Evolutionary conservation across 2,113 vertebrate genomes (phyloP), one percentile per base, ranked within the genome.

Genomic region (Dicaeum eximium): DNA sequence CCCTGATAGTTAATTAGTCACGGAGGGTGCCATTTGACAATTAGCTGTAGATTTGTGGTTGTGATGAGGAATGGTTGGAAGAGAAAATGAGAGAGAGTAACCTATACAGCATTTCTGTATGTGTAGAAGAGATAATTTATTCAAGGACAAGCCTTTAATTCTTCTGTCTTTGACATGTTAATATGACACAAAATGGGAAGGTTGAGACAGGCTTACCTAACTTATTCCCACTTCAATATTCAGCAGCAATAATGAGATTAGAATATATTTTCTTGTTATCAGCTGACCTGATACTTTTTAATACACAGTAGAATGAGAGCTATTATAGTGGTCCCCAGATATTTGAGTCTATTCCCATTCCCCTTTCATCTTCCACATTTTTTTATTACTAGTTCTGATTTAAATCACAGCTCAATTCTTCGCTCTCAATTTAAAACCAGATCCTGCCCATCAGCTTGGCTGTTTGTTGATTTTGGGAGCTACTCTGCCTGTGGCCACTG

Each of bases 1-100:
- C 85, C 56, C 61, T 45, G 42, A 31, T 70, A 92, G 89, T 95
- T 95, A 95, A 92, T 93, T 92, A 94, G 37, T 93, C 40, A 60
- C 60, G 40, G 57, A 90, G 48, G 48, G 69, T 65, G n/a, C n/a
- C 37, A 35, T 95, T 93, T 67, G 42, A 70, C 58, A 92, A 70
- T 94, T 93, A 95, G 14, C 56, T 12, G 4, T 30, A 88, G 72
- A 71, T 88, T 71, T 88, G 28, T 88, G 51, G 42, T 83, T 93
- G 48, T 58, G 57, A 23, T 90, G 31, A 85, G 88, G 66, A 74
- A 88, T 66, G 30, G 40, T 24, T 86, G 45, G 50, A 66, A 95
- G 21, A 91, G 64, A 86, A 93, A 91, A 90, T 73, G 85, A 81
- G 56, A 54, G 44, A 80, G 35, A 25, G 31, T 79, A 91, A 69